Conservation (phyloP, 2,797 vertebrate genomes). For the Kryptolebias ocellatus region DNA sequence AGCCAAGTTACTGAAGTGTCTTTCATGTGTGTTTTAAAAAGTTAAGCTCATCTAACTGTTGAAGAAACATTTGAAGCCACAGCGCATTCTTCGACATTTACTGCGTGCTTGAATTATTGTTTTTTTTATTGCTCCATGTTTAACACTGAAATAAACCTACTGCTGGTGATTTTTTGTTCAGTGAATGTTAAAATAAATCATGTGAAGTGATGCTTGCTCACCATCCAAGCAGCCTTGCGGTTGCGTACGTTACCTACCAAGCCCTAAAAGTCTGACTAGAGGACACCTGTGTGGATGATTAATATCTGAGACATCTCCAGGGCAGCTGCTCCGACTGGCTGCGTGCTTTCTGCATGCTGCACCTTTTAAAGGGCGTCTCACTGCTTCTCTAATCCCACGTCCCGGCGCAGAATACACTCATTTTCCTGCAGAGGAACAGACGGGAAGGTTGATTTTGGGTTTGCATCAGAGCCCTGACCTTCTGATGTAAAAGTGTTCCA, state of each 20-base stretch:
- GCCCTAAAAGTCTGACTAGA: constrained; percentile 65
- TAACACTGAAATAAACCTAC: neutral
- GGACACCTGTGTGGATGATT: constrained; percentile 59
- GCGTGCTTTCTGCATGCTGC: constrained; percentile 14
- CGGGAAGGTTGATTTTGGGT: neutral
- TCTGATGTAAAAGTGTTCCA: constrained; percentile 1
- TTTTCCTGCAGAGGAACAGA: neutral
- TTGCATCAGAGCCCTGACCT: neutral
- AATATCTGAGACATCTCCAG: constrained; percentile 63
- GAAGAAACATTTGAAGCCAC: no score
- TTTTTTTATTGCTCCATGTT: neutral
- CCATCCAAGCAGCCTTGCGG: constrained; percentile 38
- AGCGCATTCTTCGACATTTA: neutral
- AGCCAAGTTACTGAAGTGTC: no score
- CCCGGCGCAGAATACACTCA: neutral
- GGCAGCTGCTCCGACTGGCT: constrained; percentile 61
- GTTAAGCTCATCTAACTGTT: no score
- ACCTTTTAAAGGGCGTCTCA: constrained; percentile 30
- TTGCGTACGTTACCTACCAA: constrained; percentile 59
- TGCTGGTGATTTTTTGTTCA: no score
- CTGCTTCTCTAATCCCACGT: constrained; percentile 6
- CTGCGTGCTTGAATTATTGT: constrained; percentile 14
- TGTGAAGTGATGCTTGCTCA: constrained; percentile 27
- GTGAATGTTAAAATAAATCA: neutral
- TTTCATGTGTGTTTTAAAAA: no score